Conservation (phyloP, 2,888 invertebrate genomes). For the Choreutis nemorana region DNA sequence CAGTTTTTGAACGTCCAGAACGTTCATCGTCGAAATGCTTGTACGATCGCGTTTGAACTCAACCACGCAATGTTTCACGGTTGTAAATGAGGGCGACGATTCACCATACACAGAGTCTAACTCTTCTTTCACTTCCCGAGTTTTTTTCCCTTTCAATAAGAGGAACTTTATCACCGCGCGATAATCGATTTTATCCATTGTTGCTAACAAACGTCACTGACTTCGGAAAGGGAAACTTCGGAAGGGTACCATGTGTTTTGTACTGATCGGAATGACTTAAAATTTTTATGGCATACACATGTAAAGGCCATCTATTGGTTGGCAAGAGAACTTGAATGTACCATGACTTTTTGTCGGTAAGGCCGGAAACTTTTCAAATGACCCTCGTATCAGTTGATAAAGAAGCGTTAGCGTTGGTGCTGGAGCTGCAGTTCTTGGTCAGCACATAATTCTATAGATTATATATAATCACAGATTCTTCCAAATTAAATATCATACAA, state of each 20-base stretch:
- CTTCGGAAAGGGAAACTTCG: background rate
- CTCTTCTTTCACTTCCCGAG: conserved; percentile 10
- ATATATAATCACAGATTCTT: too few relatives aligned
- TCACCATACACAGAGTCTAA: conserved; percentile 10
- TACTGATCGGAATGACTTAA: background rate
- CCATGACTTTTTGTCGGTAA: background rate
- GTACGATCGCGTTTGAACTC: conserved; percentile 10
- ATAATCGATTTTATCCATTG: conserved; percentile 7
- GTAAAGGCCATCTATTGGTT: too few relatives aligned
- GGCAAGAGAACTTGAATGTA: too few relatives aligned
- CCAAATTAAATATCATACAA: too few relatives aligned
- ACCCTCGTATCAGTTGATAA: too few relatives aligned
- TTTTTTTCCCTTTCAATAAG: conserved; percentile 7
- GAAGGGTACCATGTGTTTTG: background rate
- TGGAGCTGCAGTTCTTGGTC: too few relatives aligned
- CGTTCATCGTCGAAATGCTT: conserved; percentile 7
- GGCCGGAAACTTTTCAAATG: too few relatives aligned
- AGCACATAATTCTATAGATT: too few relatives aligned
- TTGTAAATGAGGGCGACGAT: conserved; percentile 5
- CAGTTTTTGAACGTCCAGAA: conserved; percentile 9
- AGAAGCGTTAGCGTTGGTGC: too few relatives aligned
- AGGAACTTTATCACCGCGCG: conserved; percentile 6
- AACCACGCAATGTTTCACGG: conserved; percentile 3
- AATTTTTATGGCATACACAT: too few relatives aligned
- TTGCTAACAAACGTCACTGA: too few relatives aligned